A percentile compares a stretch with the other conserved stretches of the same genome.
phyloP scores from a whole-genome alignment of 2,797 vertebrate species.

The Melanotaenia pygmaea region DNA sequence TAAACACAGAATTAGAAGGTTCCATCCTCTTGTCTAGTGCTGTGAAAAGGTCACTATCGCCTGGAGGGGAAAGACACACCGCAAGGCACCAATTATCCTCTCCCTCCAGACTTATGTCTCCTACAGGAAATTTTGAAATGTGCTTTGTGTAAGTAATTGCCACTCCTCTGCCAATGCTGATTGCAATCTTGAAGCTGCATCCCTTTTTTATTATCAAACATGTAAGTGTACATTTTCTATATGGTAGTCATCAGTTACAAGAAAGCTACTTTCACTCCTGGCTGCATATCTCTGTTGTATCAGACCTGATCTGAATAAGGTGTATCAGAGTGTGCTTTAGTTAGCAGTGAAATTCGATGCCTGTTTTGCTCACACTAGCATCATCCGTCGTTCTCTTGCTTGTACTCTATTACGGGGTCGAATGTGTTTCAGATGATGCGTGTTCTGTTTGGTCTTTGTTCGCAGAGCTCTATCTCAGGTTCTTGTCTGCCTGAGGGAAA shows the following conservation, averaged over 20 bases:
- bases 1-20: constrained; percentile 69
- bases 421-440: constrained; percentile 78
- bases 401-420: constrained; percentile 77
- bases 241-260: constrained; percentile 48
- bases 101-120: constrained; percentile 45
- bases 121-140: constrained; percentile 63
- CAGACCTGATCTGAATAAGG: constrained; percentile 54
- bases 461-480: constrained; percentile 73
- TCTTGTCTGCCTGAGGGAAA: constrained; percentile 72
- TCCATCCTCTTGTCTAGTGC: constrained; percentile 49
- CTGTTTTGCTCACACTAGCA: constrained; percentile 70
- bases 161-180: constrained; percentile 26
- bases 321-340: constrained; percentile 48
- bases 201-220: constrained; percentile 15
- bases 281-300: constrained; percentile 38
- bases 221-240: constrained; percentile 49
- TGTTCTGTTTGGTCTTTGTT: constrained; percentile 81
- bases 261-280: constrained; percentile 52
- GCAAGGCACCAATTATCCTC: constrained; percentile 62
- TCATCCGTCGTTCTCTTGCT: constrained; percentile 62
- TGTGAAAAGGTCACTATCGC: constrained; percentile 76
- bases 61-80: constrained; percentile 60
- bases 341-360: constrained; percentile 54
- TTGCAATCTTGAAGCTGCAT: constrained; percentile 43
- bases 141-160: constrained; percentile 49